Conservation (phyloP, 2,797 vertebrate species). For the Myotis daubentonii region DNA sequence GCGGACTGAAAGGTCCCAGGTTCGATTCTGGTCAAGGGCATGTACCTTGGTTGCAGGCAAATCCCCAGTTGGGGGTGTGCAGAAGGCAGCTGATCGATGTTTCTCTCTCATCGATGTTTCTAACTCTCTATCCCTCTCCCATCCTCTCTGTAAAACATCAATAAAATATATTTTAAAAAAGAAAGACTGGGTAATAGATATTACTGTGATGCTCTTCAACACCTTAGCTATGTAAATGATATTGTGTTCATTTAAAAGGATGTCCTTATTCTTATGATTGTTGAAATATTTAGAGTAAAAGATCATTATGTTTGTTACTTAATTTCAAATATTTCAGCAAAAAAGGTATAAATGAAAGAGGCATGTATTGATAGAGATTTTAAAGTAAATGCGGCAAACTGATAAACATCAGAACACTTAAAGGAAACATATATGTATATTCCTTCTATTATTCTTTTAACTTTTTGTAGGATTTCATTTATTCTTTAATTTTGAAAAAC, state of each 20-base stretch:
- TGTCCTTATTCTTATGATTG: not conserved
- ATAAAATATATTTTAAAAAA: too few species aligned
- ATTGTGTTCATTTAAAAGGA: not conserved
- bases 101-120: too few species aligned
- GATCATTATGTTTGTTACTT: not conserved
- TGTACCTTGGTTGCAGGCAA: too few species aligned
- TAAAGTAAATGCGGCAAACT: not conserved
- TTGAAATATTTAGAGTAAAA: not conserved
- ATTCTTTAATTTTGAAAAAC: conserved; percentile 8
- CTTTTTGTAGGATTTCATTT: not conserved
- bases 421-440: not conserved
- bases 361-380: not conserved
- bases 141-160: too few species aligned
- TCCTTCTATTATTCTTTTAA: not conserved
- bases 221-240: not conserved
- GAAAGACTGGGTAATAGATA: not conserved
- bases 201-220: not conserved
- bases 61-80: too few species aligned
- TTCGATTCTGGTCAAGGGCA: too few species aligned
- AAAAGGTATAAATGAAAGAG: conserved; percentile 4
- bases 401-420: not conserved
- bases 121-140: too few species aligned
- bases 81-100: too few species aligned
- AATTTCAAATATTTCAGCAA: not conserved
- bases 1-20: too few species aligned